Percentiles rank a stretch among this genome's conserved stretches.
Conservation (phyloP, 1,140 invertebrate genomes). For the Leptinotarsa lineolata region DNA sequence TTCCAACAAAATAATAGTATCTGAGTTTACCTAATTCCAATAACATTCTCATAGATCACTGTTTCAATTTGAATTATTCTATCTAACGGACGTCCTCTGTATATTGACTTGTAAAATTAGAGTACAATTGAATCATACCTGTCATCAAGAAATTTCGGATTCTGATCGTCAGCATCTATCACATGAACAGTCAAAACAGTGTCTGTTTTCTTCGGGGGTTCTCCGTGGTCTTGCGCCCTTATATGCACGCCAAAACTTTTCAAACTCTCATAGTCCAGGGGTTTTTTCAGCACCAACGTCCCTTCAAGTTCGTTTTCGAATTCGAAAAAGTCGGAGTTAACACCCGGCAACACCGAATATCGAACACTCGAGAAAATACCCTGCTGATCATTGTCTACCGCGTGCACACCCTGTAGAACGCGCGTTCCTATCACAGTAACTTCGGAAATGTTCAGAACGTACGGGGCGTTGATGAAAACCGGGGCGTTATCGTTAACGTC, state of each 20-base stretch:
- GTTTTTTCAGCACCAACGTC: slow-evolving; percentile 76
- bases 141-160: slow-evolving; percentile 64
- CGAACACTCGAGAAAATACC: slow-evolving; percentile 88
- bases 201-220: slow-evolving; percentile 74
- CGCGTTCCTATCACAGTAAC: slow-evolving; percentile 81
- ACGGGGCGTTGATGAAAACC: slow-evolving; percentile 79
- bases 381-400: slow-evolving; percentile 83
- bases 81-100: no score
- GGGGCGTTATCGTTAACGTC: slow-evolving; percentile 93
- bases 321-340: slow-evolving; percentile 77
- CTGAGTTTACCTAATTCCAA: no score
- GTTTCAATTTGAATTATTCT: no score
- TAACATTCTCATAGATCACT: no score
- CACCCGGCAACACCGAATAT: slow-evolving; percentile 79
- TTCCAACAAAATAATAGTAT: no score
- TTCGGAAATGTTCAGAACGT: slow-evolving; percentile 82
- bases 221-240: slow-evolving; percentile 83
- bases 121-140: slow-evolving; percentile 11
- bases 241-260: slow-evolving; percentile 80
- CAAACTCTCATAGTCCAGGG: slow-evolving; percentile 83
- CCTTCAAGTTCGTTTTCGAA: slow-evolving; percentile 87
- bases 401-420: slow-evolving; percentile 76
- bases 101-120: no score
- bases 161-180: slow-evolving; percentile 91
- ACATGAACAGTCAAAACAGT: slow-evolving; percentile 78